These are phyloP conservation scores for Paramisgurnus dabryanus DNA, from an alignment of 2,113 vertebrate genomes.

Conservation along the genomic window DNA sequence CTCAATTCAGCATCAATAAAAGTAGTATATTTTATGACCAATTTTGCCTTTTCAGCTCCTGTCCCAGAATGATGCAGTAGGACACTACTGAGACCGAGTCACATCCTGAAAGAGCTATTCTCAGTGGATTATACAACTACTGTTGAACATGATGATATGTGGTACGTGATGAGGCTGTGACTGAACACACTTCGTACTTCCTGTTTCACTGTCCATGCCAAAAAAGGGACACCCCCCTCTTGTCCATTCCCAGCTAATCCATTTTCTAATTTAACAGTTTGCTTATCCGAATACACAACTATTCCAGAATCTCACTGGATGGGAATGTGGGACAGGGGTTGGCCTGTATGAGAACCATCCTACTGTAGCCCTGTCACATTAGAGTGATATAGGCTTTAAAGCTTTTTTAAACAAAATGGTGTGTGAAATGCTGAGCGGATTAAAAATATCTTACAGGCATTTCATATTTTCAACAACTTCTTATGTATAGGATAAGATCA, in stretches of 20 bases:
- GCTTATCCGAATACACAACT: conserved; percentile 39
- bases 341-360: neutral
- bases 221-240: conserved; percentile 31
- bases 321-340: conserved; percentile 10
- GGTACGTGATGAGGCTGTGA: conserved; percentile 52
- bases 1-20: neutral
- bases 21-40: neutral
- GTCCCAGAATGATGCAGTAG: neutral
- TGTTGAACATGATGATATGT: conserved; percentile 51
- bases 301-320: neutral
- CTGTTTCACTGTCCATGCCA: conserved; percentile 56
- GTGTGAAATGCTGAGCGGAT: conserved; percentile 31
- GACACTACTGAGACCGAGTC: conserved; percentile 14
- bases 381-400: neutral
- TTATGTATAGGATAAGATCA: neutral
- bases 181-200: conserved; percentile 54
- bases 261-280: conserved; percentile 1
- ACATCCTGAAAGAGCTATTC: conserved; percentile 38
- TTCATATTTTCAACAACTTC: neutral
- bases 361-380: neutral
- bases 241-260: conserved; percentile 22
- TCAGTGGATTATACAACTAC: conserved; percentile 42
- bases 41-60: neutral
- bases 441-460: neutral
- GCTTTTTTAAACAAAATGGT: neutral